phyloP scores from a whole-genome alignment of 2,888 invertebrate species.

The Drosophila algonquin region DNA sequence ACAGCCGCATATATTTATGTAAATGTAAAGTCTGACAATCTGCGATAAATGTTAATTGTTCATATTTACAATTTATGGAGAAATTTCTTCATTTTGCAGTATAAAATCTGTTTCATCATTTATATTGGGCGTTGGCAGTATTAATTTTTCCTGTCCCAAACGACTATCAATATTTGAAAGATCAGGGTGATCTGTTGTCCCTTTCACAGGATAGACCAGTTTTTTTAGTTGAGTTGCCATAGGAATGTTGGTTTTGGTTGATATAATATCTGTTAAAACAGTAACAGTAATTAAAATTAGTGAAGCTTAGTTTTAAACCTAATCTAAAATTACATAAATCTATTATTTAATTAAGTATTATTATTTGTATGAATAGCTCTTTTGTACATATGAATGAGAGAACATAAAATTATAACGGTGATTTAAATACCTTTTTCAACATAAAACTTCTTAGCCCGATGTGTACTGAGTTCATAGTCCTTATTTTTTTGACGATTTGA shows the following conservation, averaged over 20 bases:
- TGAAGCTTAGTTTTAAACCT: neutral
- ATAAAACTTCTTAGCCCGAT: slow-evolving; percentile 83
- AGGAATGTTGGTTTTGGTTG: neutral
- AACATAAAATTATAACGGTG: neutral
- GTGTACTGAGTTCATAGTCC: slow-evolving; percentile 86
- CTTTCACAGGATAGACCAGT: neutral
- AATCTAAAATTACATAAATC: neutral
- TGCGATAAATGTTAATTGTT: too few species aligned
- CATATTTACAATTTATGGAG: neutral
- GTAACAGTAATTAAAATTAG: neutral
- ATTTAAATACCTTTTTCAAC: neutral
- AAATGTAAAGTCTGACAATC: neutral
- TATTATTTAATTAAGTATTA: too few species aligned
- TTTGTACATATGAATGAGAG: neutral
- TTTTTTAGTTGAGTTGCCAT: neutral
- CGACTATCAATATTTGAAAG: neutral
- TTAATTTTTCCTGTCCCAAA: neutral
- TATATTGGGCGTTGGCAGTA: neutral
- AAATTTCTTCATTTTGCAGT: neutral
- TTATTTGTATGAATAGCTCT: too few species aligned
- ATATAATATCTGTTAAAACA: neutral
- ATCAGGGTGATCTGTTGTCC: neutral
- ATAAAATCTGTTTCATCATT: neutral
- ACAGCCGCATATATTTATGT: neutral
- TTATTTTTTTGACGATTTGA: slow-evolving; percentile 85